Evolutionary conservation across 2,113 vertebrate genomes (phyloP).

Genomic region (Murina feae): DNA sequence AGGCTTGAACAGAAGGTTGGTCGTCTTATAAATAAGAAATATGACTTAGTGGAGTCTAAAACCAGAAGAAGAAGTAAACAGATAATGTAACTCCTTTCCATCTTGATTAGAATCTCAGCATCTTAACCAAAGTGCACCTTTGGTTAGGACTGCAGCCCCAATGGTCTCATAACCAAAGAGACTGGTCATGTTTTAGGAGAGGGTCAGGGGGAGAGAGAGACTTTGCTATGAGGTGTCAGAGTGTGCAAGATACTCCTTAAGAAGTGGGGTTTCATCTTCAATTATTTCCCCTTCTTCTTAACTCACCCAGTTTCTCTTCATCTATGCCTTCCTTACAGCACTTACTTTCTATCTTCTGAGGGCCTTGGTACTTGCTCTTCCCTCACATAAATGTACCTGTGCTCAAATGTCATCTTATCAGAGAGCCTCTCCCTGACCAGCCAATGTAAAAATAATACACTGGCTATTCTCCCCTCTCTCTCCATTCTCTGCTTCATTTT

Average conservation of each 20-base stretch:
- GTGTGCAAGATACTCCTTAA: not conserved
- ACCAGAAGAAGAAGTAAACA: not conserved
- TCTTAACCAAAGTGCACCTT: not conserved
- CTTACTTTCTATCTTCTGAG: not conserved
- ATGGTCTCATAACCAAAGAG: not conserved
- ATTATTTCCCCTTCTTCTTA: not conserved
- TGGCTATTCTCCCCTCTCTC: not conserved
- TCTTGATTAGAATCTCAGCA: not conserved
- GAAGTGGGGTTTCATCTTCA: not conserved
- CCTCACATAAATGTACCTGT: not conserved
- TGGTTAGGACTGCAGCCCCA: not conserved
- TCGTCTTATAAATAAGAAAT: not conserved
- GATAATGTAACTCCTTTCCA: not conserved
- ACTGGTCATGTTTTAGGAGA: not conserved
- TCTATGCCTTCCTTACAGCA: not conserved
- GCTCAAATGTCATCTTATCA: not conserved
- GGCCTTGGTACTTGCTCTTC: not conserved
- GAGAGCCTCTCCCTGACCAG: not conserved
- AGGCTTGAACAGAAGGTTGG: not conserved
- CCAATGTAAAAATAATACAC: not conserved
- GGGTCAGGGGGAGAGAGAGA: rapidly evolving
- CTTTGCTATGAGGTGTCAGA: not conserved
- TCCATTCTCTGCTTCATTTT: not conserved
- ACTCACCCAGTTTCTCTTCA: not conserved
- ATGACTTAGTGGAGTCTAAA: not conserved